A percentile compares a stretch with the other conserved stretches of the same genome.
Evolutionary conservation across 2,888 invertebrate genomes (phyloP).

Genomic region (Nasonia oneida): DNA sequence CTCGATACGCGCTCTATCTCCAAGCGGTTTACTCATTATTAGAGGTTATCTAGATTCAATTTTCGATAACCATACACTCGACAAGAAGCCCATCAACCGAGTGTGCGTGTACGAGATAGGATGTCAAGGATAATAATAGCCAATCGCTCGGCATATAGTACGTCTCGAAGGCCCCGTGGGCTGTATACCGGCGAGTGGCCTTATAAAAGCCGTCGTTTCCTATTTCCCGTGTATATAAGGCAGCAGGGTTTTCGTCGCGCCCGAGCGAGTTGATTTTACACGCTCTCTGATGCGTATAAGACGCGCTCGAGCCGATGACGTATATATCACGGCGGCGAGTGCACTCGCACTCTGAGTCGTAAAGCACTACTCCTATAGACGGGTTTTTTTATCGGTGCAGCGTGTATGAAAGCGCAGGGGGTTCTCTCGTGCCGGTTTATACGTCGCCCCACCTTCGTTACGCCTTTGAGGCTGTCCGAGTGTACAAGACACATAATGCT

Average conservation of each 20-base stretch:
- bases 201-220: background rate
- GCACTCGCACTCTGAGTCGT: background rate
- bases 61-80: background rate
- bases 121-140: conserved; percentile 10
- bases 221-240: background rate
- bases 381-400: conserved; percentile 4
- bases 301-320: conserved; percentile 2
- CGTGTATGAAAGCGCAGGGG: background rate
- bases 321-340: background rate
- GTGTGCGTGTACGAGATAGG: background rate
- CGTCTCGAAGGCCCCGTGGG: background rate
- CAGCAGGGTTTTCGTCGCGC: background rate
- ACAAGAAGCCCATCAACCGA: background rate
- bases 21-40: background rate
- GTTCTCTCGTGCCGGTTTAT: background rate
- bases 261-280: background rate
- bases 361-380: background rate
- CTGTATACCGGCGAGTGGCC: background rate
- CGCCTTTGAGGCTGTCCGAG: background rate
- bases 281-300: background rate
- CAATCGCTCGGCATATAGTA: background rate
- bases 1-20: background rate
- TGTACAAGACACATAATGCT: no score
- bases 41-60: background rate
- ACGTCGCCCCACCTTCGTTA: background rate